Evolutionary conservation across 2,888 invertebrate genomes (phyloP), one percentile per base, ranked within the genome.

Genomic region (Pheosia gnoma): DNA sequence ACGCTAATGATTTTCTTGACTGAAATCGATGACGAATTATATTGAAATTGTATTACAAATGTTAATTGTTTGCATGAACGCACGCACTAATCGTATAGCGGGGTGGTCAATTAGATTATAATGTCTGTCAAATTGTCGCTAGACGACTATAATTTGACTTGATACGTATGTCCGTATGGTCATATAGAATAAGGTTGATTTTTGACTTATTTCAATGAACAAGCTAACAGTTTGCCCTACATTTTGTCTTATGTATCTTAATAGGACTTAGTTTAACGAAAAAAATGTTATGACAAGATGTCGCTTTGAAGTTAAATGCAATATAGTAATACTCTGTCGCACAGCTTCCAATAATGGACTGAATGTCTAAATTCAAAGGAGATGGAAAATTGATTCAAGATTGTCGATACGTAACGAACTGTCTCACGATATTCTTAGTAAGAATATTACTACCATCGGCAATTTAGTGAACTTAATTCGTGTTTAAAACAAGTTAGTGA

Each of bases 401-500:
- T 47, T 10, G 4, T 11, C 5, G 10, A 47, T 11, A 11, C 11
- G 47, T 5, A 4, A 11, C 0, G 47, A 11, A 47, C 47, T 47
- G 43, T 43, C 43, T 43, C 43, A 43, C 43, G 8, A 43, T 8
- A 43, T 43, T 43, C 0, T 43, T 0, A 1, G 43, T 3, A 6
- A 6, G 5, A 49, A n/a, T 49, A 49, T 51, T 25, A 25, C 25
- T 13, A 25, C 8, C n/a, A 51, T 51, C 4, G 25, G 47, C 8
- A 25, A 25, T 25, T 7, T 75, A 68, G 61, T 76, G 70, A 76
- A 73, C 63, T 74, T 74, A 69, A 69, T 78, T 78, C 60, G 78
- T 78, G 74, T 77, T 70, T 74, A 78, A 72, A 69, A 56, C 55
- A 64, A 68, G 78, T 82, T 79, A 73, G 78, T 81, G 79, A 80